phyloP scores from a whole-genome alignment of 2,797 vertebrate genomes.

The Buphagus erythrorhynchus region DNA sequence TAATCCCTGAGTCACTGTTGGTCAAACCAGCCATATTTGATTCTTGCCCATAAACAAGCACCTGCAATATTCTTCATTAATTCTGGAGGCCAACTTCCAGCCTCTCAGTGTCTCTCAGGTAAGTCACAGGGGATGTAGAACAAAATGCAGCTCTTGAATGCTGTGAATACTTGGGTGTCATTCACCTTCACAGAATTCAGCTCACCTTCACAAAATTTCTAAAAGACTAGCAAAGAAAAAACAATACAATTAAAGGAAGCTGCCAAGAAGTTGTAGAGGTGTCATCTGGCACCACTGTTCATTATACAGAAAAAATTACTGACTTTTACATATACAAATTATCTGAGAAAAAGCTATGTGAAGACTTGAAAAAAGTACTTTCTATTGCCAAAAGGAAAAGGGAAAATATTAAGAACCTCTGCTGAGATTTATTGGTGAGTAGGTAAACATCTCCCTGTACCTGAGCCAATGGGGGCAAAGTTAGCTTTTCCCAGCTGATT shows the following conservation, averaged over 20 bases:
- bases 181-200: not conserved
- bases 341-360: not conserved
- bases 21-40: not conserved
- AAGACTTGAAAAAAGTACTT: not conserved
- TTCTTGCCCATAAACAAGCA: not conserved
- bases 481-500: not conserved
- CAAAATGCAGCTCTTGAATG: not conserved
- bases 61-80: not conserved
- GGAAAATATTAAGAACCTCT: not conserved
- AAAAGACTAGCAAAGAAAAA: not conserved
- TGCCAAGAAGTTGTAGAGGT: not conserved
- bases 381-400: not conserved
- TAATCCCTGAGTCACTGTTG: not conserved
- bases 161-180: not conserved
- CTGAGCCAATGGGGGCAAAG: not conserved
- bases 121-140: not conserved
- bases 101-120: not conserved
- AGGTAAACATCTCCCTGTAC: not conserved
- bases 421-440: not conserved
- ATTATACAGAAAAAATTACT: not conserved
- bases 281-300: not conserved
- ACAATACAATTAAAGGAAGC: not conserved
- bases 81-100: not conserved
- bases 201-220: not conserved
- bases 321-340: not conserved